These are phyloP conservation scores for Apostichopus parvimensis DNA, from an alignment of 35 echinoderm and acorn worm species.

Conservation along the genomic window DNA sequence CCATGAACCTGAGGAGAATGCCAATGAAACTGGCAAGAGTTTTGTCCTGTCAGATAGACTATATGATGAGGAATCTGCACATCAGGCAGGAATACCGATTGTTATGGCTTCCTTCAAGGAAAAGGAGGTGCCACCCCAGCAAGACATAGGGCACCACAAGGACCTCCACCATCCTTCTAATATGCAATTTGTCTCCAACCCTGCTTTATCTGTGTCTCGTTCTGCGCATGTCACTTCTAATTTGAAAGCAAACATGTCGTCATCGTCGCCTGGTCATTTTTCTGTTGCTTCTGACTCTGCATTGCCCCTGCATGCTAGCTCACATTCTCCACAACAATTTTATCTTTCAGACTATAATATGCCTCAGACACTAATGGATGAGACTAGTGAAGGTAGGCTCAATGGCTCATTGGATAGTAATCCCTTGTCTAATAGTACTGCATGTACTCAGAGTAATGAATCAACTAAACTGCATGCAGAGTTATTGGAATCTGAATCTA, in stretches of 20 bases:
- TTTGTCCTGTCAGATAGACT: slow-evolving; percentile 71
- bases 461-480: slow-evolving; percentile 79
- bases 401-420: slow-evolving; percentile 50
- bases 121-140: neutral
- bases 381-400: slow-evolving; percentile 58
- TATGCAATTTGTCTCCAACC: slow-evolving; percentile 24
- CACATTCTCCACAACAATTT: slow-evolving; percentile 56
- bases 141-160: slow-evolving; percentile 28
- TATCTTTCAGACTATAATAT: slow-evolving; percentile 57
- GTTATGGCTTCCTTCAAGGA: slow-evolving; percentile 37
- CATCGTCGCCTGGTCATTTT: slow-evolving; percentile 2
- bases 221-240: slow-evolving; percentile 34
- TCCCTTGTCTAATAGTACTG: slow-evolving; percentile 34
- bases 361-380: slow-evolving; percentile 33
- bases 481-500: slow-evolving; percentile 45
- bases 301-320: slow-evolving; percentile 42
- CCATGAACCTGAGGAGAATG: slow-evolving; percentile 14
- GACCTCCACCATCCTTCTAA: slow-evolving; percentile 38
- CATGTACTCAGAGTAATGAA: slow-evolving; percentile 54
- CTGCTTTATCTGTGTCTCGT: slow-evolving; percentile 46
- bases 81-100: slow-evolving; percentile 77
- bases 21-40: slow-evolving; percentile 57
- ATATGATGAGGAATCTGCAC: slow-evolving; percentile 62
- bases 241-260: slow-evolving; percentile 26
- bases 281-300: slow-evolving; percentile 47